These are phyloP conservation scores for Heterochromis multidens DNA, from an alignment of 2,113 vertebrate species.

Conservation along the genomic window DNA sequence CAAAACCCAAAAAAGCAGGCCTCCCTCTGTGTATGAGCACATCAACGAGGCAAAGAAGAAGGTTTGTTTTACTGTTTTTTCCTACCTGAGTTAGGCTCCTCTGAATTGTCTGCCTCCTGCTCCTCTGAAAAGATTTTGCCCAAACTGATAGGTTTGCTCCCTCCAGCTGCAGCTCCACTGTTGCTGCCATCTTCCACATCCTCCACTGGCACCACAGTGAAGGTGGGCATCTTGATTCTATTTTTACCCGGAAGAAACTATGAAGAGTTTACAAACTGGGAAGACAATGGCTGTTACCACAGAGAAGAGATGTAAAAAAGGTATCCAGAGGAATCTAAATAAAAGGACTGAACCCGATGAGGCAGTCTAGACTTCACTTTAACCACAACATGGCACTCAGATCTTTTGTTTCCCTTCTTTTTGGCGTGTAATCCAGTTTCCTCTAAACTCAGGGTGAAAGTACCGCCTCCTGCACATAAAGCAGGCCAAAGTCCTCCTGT, in stretches of 20 bases:
- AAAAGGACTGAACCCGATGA: background rate
- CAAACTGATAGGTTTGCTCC: slow-evolving; percentile 26
- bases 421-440: slow-evolving; percentile 17
- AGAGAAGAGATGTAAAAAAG: background rate
- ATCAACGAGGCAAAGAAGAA: background rate
- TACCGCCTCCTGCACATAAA: slow-evolving; percentile 24
- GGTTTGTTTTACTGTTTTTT: background rate
- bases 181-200: slow-evolving; percentile 32
- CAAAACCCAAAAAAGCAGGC: background rate
- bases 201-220: slow-evolving; percentile 70
- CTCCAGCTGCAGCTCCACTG: background rate
- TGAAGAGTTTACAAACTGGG: background rate
- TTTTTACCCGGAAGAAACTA: background rate
- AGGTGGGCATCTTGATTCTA: slow-evolving; percentile 65
- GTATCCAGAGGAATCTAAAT: background rate
- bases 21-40: background rate
- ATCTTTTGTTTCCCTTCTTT: slow-evolving; percentile 4
- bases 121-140: slow-evolving; percentile 38
- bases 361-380: background rate
- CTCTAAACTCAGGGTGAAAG: slow-evolving; percentile 30
- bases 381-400: slow-evolving; percentile 11
- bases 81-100: slow-evolving; percentile 43
- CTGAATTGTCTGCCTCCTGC: background rate
- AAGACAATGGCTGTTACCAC: background rate
- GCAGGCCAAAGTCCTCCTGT: slow-evolving; percentile 50